Base-by-base conservation (phyloP, 2,888 invertebrate genomes). In the Geophilus truncorum region DNA sequence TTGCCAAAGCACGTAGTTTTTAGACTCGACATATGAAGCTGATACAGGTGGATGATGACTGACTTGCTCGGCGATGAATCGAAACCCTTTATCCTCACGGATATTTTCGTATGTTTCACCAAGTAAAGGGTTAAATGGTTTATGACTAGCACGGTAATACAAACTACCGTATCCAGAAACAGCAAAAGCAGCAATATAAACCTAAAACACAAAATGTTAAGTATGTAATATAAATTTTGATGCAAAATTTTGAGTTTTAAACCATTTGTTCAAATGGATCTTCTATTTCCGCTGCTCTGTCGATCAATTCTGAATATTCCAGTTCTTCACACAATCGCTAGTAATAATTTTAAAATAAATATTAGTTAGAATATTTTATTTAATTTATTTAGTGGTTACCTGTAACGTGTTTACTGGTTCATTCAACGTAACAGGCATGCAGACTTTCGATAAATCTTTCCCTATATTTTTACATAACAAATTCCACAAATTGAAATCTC, bases 21-120 rank as follows among this genome's bases (percentile, higher is more conserved):
- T 88, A 4, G 93, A 92, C 86, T 93, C 92, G 78, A 93, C 93
- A 88, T 93, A 91, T 84, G 94, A 93, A 25, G 93, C 93, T 80
- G 93, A 93, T 28, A 94, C 90, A 0, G 94, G 94, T 0, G 94
- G 94, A 88, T 94, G 94, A 87, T 94, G 94, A 78, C 93, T 93
- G 1, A 94, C 93, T 90, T 94, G 94, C 86, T 94, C 94, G 0
- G 93, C 91, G 5, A 94, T 85, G 86, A 93, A 94, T 82, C 91
- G 88, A 89, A 94, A 94, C 0, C 93, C 93, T 84, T 91, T 90
- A 85, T 94, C 94, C 83, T 92, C 92, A 0, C 94, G 85, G 40
- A 92, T 90, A 85, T 92, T 93, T 88, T 94, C 94, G 87, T 92
- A 94, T 0, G 94, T 94, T 89, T 94, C 94, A 0, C 92, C 93